Conservation (phyloP, 1,140 invertebrate species). For the Whitmania pigra region DNA sequence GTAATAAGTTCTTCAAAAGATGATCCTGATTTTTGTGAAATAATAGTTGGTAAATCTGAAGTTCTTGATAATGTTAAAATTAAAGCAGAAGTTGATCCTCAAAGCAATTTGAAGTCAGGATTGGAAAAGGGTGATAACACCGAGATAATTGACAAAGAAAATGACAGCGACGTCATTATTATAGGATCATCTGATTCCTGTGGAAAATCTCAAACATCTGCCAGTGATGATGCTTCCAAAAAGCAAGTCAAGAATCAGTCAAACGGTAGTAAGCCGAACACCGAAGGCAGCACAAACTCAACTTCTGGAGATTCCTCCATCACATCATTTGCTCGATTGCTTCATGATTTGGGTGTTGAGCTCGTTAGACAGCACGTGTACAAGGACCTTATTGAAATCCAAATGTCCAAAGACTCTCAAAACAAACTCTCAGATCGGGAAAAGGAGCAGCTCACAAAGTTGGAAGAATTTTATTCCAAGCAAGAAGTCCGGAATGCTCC, state of each 20-base stretch:
- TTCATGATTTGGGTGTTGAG: constrained; percentile 23
- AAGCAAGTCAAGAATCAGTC: not conserved
- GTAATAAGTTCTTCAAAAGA: too few species aligned
- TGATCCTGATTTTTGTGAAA: too few species aligned
- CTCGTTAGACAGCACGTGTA: constrained; percentile 23
- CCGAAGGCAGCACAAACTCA: not conserved
- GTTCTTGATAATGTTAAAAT: too few species aligned
- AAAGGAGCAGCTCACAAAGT: constrained; percentile 22
- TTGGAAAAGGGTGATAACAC: not conserved
- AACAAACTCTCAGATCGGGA: constrained; percentile 22
- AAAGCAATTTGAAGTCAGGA: not conserved
- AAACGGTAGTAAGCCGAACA: constrained; percentile 6
- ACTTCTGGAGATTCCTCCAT: constrained; percentile 4
- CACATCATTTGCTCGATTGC: constrained; percentile 14
- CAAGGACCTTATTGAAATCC: constrained; percentile 24
- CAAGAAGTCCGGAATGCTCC: constrained; percentile 17
- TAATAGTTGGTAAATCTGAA: too few species aligned
- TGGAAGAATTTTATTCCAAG: constrained; percentile 22
- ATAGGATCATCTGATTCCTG: not conserved
- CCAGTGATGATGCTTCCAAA: not conserved
- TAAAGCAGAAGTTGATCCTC: not conserved
- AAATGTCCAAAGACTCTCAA: constrained; percentile 17
- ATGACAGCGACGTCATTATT: not conserved
- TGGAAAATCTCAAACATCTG: constrained; percentile 2
- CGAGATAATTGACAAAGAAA: not conserved